Evolutionary conservation across 2,113 vertebrate species (phyloP), one percentile per base, ranked within the genome.

Genomic region (Sceloporus tristichus): DNA sequence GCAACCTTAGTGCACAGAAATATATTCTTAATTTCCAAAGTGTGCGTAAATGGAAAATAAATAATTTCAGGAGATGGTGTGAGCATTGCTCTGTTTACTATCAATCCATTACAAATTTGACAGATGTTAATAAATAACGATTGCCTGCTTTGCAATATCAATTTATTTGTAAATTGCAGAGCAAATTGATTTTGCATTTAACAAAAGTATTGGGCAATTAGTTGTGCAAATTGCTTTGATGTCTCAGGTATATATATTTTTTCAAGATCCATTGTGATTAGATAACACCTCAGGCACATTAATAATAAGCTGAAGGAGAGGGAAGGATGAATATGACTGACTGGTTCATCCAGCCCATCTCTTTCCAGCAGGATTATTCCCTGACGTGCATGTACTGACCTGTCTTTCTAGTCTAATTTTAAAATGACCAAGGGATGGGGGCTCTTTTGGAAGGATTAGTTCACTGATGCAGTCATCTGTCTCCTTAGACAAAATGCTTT

Each of bases 161-260:
- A 92, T 94, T 95, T 92, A 91, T 93, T 81, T 5, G 87, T 90
- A 85, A 91, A 87, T 93, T 92, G 89, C 79, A 87, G 90, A 91
- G 94, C 88, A 74, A 66, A 94, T 94, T 91, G 92, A 95, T 94
- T 94, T 93, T 93, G 48, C 87, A 23, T 85, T 94, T 90, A 90
- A 81, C 59, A 42, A 85, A 0, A 9, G 29, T 87, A 85, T 85
- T 85, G 82, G 78, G 53, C 13, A 91, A 90, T 94, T 89, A 95
- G 92, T 68, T 91, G 21, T 87, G 21, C 91, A 87, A 93, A 76
- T 93, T 93, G 85, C 77, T 92, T 87, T 88, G 38, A 56, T 89
- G n/a, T 87, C 53, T 91, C n/a, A 40, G 84, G 86, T 88, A 56
- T 38, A 92, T 94, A 34, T 34, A 34, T 85, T 92, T 84, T 48